Evolutionary conservation across 2,888 invertebrate species (phyloP).

Genomic region (Ectobius pallidus): DNA sequence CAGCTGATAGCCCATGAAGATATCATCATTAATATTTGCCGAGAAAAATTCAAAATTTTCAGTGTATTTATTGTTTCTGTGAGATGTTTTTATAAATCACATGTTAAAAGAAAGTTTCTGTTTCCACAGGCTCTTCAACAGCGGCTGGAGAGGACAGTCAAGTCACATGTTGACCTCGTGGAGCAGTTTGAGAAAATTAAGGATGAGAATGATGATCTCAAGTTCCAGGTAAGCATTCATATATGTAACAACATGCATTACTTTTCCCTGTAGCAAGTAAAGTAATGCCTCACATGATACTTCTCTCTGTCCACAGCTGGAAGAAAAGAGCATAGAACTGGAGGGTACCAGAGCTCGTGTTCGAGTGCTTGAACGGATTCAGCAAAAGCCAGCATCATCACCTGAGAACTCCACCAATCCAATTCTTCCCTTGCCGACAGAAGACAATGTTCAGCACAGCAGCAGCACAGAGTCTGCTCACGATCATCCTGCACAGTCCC

Average conservation of each 20-base stretch:
- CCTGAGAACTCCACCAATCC: conserved; percentile 42
- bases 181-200: conserved; percentile 73
- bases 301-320: no score
- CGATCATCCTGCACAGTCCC: conserved; percentile 59
- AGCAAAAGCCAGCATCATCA: conserved; percentile 50
- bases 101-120: no score
- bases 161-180: conserved; percentile 69
- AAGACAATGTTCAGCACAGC: conserved; percentile 55
- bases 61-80: no score
- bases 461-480: conserved; percentile 71
- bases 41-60: no score
- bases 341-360: conserved; percentile 81
- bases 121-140: conserved; percentile 69
- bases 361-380: conserved; percentile 70
- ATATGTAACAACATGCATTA: no score
- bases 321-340: conserved; percentile 81
- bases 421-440: conserved; percentile 47
- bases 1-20: no score
- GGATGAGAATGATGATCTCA: conserved; percentile 81
- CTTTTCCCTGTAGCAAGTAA: no score
- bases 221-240: conserved; percentile 75
- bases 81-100: no score
- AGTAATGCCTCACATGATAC: no score
- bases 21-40: no score
- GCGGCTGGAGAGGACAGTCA: conserved; percentile 71